Evolutionary conservation across 2,797 vertebrate species (phyloP), one percentile per base, ranked within the genome.

Genomic region (Columba guinea): DNA sequence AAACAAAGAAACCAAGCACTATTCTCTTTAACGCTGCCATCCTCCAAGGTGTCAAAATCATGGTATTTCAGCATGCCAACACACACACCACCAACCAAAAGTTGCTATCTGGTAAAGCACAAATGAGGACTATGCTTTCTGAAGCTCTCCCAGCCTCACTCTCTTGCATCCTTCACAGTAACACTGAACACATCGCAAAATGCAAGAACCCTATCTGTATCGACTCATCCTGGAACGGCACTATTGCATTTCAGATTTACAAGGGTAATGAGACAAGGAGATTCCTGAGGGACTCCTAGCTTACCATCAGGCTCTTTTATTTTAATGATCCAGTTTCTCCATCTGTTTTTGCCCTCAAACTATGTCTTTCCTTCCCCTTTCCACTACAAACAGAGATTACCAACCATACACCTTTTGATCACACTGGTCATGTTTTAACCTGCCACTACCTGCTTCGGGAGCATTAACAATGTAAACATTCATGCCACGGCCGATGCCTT

Each of bases 241-340:
- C 82, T 97, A 98, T 98, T 97, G 62, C 65, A 82, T 98, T 98
- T 98, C 98, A 97, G 96, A 97, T 96, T 97, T 97, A 98, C 97
- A 97, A 98, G 84, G 97, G 95, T 96, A 96, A 94, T 95, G 97
- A 97, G 98, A 96, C 69, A 78, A 64, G 27, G 41, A 73, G 94
- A 94, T 91, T 97, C 96, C 98, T 95, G 76, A 89, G 98, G 98
- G 97, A 96, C 95, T 98, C 98, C 98, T 97, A 89, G 82, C 94
- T 99, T 98, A 98, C 98, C 90, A 67, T 71, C 70, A 52, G 55
- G 55, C 18, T 77, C 86, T 81, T 91, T 93, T 77, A 89, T 81
- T 85, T 94, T 76, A 55, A 93, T 96, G 75, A 89, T 87, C 56
- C 55, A 37, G 22, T 65, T 97, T 93, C 89, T 53, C 71, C 24